phyloP scores from a whole-genome alignment of 2,113 vertebrate genomes.

The Sinocyclocheilus anophthalmus region DNA sequence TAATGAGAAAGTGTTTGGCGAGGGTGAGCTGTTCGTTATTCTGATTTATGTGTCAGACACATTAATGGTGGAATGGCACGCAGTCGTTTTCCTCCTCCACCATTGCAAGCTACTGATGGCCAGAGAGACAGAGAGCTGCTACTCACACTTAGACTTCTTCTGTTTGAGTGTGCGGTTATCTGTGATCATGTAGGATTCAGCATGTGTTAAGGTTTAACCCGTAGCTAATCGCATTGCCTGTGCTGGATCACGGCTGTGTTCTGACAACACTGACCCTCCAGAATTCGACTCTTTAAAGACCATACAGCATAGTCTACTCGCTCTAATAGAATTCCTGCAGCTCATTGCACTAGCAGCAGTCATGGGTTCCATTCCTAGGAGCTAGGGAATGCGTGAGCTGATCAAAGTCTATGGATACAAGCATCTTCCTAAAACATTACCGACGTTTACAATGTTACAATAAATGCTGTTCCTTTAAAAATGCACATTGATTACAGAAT shows the following conservation, averaged over 20 bases:
- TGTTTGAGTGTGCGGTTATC: not conserved
- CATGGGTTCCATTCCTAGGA: not conserved
- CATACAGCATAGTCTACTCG: not conserved
- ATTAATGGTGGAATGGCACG: constrained; percentile 77
- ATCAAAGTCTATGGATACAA: too few species aligned
- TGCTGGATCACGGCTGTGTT: constrained; percentile 17
- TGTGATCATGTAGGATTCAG: constrained; percentile 32
- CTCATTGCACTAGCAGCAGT: not conserved
- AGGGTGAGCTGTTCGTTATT: constrained; percentile 80
- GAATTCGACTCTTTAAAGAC: constrained; percentile 2
- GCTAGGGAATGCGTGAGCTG: not conserved
- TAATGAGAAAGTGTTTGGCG: constrained; percentile 67
- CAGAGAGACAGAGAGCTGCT: constrained; percentile 7
- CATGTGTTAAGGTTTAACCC: constrained; percentile 37
- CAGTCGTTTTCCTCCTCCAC: constrained; percentile 51
- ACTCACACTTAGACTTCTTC: not conserved
- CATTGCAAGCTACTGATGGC: constrained; percentile 3
- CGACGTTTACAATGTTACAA: not conserved
- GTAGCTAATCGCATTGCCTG: constrained; percentile 29
- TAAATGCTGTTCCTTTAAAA: not conserved
- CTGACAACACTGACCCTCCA: constrained; percentile 12
- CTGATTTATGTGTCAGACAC: constrained; percentile 82
- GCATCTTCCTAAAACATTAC: not conserved
- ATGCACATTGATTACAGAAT: not conserved
- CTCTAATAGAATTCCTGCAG: not conserved